A percentile compares a stretch with the other conserved stretches of the same genome.
Conservation (phyloP, 2,113 vertebrate species). For the Microcebus griseorufus region DNA sequence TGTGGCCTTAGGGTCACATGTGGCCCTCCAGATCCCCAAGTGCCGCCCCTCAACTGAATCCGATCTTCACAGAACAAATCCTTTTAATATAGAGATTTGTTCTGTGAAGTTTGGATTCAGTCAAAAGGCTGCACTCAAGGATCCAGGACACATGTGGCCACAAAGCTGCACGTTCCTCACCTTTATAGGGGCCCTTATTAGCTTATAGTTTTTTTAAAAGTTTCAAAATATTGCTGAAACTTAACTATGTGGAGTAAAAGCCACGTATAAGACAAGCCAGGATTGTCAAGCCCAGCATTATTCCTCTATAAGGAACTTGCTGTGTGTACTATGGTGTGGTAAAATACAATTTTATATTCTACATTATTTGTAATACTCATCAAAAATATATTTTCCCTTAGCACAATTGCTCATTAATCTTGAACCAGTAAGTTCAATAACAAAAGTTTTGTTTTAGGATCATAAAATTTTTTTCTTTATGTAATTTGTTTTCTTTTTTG, state of each 20-base stretch:
- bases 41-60: no score
- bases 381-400: background rate
- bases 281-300: background rate
- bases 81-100: no score
- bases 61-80: no score
- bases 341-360: background rate
- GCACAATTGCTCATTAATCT: background rate
- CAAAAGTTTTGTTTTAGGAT: background rate
- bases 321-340: background rate
- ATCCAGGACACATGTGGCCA: no score
- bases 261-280: background rate
- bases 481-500: background rate
- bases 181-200: background rate
- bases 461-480: background rate
- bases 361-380: background rate
- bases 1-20: no score
- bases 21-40: no score
- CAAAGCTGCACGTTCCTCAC: no score
- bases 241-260: background rate
- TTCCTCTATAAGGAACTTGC: background rate
- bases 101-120: no score
- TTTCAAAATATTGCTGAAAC: background rate
- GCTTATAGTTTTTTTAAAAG: background rate
- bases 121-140: no score
- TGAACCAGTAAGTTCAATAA: background rate